These are phyloP conservation scores for Himalopsyche kuldschensis DNA, from an alignment of 2,888 invertebrate genomes.

Conservation along the genomic window DNA sequence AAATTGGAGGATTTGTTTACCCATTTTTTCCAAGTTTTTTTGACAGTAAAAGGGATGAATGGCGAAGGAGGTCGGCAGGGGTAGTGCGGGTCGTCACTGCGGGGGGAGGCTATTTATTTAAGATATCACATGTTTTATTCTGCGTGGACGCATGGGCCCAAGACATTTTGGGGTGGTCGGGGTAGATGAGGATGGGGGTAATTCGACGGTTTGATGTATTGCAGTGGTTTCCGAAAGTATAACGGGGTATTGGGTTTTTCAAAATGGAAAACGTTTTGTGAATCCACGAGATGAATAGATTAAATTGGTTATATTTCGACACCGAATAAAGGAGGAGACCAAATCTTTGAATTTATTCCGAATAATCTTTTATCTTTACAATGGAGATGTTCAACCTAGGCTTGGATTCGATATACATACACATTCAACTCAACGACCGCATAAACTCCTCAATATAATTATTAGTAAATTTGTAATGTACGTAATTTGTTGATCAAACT, in stretches of 20 bases:
- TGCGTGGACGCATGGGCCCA: slow-evolving; percentile 23
- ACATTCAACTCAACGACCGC: too few relatives aligned
- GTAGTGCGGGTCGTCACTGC: slow-evolving; percentile 7
- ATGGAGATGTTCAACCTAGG: too few relatives aligned
- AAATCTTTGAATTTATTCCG: not conserved
- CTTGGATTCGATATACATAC: too few relatives aligned
- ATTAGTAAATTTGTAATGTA: too few relatives aligned
- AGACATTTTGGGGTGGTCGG: not conserved
- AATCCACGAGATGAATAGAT: not conserved
- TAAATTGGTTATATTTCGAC: not conserved
- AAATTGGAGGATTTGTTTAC: slow-evolving; percentile 64
- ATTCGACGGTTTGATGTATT: slow-evolving; percentile 36
- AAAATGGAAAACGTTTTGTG: not conserved
- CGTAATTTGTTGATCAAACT: too few relatives aligned
- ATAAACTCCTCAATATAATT: too few relatives aligned
- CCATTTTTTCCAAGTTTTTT: slow-evolving; percentile 57
- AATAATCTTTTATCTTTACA: too few relatives aligned
- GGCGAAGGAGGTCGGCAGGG: slow-evolving; percentile 20
- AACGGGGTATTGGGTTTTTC: not conserved
- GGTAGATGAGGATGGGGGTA: slow-evolving; percentile 20
- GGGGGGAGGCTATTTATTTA: slow-evolving; percentile 55
- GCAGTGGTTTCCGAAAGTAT: slow-evolving; percentile 16
- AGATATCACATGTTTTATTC: slow-evolving; percentile 53
- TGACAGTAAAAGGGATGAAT: slow-evolving; percentile 58
- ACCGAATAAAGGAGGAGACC: not conserved